Evolutionary conservation across 1,140 invertebrate genomes (phyloP).

Genomic region (Nasonia vitripennis): DNA sequence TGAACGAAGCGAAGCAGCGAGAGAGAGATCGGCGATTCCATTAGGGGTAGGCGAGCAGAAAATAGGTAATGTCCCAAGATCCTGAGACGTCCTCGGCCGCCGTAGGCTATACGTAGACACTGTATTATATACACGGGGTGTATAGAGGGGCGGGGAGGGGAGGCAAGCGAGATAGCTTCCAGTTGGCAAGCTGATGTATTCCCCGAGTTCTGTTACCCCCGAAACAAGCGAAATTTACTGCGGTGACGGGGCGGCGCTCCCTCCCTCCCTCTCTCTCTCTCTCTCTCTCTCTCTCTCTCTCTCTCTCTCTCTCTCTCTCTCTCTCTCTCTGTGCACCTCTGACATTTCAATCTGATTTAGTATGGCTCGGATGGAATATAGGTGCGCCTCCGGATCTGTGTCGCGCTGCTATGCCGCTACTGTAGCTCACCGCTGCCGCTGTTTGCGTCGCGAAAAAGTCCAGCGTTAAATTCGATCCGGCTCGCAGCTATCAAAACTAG

Average conservation of each 20-base stretch:
- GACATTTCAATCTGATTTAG: conserved; percentile 53
- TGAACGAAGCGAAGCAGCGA: background rate
- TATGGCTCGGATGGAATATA: background rate
- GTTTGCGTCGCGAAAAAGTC: background rate
- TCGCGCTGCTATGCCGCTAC: background rate
- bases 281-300: background rate
- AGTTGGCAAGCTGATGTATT: conserved; percentile 49
- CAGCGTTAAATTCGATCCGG: background rate
- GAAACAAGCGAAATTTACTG: conserved; percentile 46
- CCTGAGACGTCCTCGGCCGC: conserved; percentile 27
- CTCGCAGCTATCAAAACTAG: background rate
- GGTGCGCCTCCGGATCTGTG: background rate
- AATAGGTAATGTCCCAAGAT: conserved; percentile 66
- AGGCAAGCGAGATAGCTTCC: conserved; percentile 52
- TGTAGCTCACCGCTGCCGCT: too few species aligned
- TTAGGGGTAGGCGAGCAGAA: conserved; percentile 59
- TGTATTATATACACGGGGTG: too few species aligned
- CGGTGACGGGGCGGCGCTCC: conserved; percentile 1
- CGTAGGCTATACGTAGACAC: background rate
- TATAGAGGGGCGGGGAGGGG: background rate
- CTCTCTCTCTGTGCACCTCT: background rate
- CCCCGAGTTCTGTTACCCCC: conserved; percentile 17
- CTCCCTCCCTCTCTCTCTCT: too few species aligned
- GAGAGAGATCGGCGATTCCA: conserved; percentile 51
- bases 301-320: too few species aligned